phyloP scores from a whole-genome alignment of 2,888 invertebrate species.

The Diaprepes abbreviatus region DNA sequence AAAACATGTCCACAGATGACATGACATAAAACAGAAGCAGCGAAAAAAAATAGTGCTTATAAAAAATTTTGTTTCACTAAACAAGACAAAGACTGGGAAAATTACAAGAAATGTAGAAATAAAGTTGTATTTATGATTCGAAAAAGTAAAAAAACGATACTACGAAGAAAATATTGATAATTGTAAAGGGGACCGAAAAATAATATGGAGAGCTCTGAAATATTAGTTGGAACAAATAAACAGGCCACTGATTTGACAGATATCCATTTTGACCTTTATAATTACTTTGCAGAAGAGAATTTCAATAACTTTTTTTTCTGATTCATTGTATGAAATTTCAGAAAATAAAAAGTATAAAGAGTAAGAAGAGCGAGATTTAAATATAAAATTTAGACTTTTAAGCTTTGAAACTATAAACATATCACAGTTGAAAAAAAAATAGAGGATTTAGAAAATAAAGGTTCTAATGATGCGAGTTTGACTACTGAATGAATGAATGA shows the following conservation, averaged over 20 bases:
- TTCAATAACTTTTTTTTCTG: neutral
- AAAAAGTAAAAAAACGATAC: neutral
- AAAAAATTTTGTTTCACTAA: neutral
- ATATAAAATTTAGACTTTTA: no score
- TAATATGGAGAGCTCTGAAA: neutral
- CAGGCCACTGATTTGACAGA: neutral
- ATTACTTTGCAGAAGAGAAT: neutral
- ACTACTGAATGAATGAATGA: neutral
- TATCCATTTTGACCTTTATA: neutral
- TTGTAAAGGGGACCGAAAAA: neutral
- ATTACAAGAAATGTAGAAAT: no score
- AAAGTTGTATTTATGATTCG: no score
- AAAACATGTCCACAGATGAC: no score
- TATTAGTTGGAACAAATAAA: neutral
- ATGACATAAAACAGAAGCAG: no score
- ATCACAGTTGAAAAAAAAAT: neutral
- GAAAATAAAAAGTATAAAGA: neutral
- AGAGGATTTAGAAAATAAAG: neutral
- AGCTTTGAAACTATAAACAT: neutral
- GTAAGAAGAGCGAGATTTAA: neutral
- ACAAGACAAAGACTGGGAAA: neutral
- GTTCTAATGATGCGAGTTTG: neutral
- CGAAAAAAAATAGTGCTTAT: no score
- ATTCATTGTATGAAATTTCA: neutral
- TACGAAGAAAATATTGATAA: neutral